Evolutionary conservation across 2,113 vertebrate genomes (phyloP).

Genomic region (Ancistrus triradiatus): DNA sequence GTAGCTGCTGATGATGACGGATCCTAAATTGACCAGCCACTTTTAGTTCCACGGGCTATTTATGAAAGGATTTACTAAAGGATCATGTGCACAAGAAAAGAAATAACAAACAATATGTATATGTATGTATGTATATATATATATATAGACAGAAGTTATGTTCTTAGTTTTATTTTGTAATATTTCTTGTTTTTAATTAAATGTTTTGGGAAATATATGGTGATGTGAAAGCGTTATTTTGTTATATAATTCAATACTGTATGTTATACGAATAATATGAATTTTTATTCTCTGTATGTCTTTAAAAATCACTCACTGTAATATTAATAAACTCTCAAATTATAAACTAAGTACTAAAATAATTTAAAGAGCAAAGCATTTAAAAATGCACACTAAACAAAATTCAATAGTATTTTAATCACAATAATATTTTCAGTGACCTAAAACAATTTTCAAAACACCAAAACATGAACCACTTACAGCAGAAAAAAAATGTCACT

Average conservation of each 20-base stretch:
- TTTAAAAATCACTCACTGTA: too few species aligned
- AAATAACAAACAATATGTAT: too few species aligned
- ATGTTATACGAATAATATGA: too few species aligned
- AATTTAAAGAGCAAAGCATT: not conserved
- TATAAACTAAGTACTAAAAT: not conserved
- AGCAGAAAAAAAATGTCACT: conserved; percentile 61
- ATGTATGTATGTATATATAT: too few species aligned
- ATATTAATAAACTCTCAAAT: not conserved
- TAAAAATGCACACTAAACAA: not conserved
- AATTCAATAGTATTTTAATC: conserved; percentile 3
- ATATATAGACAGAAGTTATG: too few species aligned
- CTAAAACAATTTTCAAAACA: conserved; percentile 43
- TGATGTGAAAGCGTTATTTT: too few species aligned
- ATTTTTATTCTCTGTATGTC: too few species aligned
- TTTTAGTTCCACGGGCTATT: not conserved
- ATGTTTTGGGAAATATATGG: not conserved
- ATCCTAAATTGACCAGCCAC: conserved; percentile 23
- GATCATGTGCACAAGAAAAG: too few species aligned
- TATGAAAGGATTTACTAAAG: not conserved
- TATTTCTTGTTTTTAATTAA: not conserved
- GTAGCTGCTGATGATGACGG: conserved; percentile 28
- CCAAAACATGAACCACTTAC: conserved; percentile 43
- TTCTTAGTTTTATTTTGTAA: too few species aligned
- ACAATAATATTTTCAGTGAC: conserved; percentile 11
- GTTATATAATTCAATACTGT: too few species aligned